These are phyloP conservation scores for Lycocerus yunnanus DNA, from an alignment of 2,888 invertebrate genomes.

Conservation along the genomic window DNA sequence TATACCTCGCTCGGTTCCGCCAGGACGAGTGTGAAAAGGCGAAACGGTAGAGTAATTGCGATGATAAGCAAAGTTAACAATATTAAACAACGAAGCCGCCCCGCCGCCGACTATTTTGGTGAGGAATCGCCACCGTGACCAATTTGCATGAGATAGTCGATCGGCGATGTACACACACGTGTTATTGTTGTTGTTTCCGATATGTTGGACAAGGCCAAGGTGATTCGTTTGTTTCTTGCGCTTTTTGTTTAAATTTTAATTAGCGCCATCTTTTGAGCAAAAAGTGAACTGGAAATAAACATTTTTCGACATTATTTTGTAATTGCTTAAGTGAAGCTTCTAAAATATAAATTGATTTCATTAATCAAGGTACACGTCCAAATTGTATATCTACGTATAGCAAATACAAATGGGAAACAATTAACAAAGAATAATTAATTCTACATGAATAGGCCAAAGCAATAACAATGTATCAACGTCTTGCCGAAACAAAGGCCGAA, in stretches of 20 bases:
- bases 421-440: slow-evolving; percentile 28
- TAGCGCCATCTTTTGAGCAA: neutral
- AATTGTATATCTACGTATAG: slow-evolving; percentile 2
- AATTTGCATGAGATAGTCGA: slow-evolving; percentile 2
- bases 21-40: slow-evolving; percentile 17
- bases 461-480: slow-evolving; percentile 28
- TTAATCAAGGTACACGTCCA: slow-evolving; percentile 28
- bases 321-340: neutral
- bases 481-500: slow-evolving; percentile 20
- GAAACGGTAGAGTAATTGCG: slow-evolving; percentile 19
- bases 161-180: slow-evolving; percentile 10
- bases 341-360: slow-evolving; percentile 22
- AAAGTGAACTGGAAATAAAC: neutral
- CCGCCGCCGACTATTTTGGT: slow-evolving; percentile 9
- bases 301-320: neutral
- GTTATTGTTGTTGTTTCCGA: neutral
- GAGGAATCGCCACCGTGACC: slow-evolving; percentile 19
- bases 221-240: neutral
- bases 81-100: neutral
- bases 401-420: slow-evolving; percentile 25
- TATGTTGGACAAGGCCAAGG: slow-evolving; percentile 17
- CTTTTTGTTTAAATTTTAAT: neutral
- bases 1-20: slow-evolving; percentile 9
- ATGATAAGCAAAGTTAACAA: slow-evolving; percentile 7
- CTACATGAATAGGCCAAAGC: slow-evolving; percentile 21